These are phyloP conservation scores for Macrophya alboannulata DNA, from an alignment of 2,888 invertebrate species.

Conservation along the genomic window DNA sequence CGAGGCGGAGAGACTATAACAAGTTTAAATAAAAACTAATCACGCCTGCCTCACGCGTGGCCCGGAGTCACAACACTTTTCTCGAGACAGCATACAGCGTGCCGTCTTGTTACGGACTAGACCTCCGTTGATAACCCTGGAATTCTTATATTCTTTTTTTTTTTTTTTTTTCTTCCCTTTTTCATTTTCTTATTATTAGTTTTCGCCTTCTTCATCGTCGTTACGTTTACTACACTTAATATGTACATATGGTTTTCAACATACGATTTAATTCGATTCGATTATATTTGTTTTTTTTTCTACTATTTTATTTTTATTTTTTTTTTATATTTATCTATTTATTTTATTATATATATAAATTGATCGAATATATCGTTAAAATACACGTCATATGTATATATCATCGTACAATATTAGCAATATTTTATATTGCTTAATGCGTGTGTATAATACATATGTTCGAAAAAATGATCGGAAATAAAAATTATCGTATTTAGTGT, in stretches of 20 bases:
- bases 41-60: conserved; percentile 54
- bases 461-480: too few relatives aligned
- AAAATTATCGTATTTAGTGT: too few relatives aligned
- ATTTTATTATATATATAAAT: too few relatives aligned
- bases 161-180: neutral
- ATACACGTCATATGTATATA: too few relatives aligned
- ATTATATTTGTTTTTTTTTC: too few relatives aligned
- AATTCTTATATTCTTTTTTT: neutral
- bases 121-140: conserved; percentile 6
- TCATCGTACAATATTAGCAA: too few relatives aligned
- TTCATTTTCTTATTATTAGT: neutral
- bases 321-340: neutral
- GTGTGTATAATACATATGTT: too few relatives aligned
- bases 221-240: too few relatives aligned
- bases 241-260: too few relatives aligned
- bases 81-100: neutral
- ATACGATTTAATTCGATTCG: too few relatives aligned
- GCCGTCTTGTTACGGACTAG: neutral
- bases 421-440: too few relatives aligned
- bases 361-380: too few relatives aligned
- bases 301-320: neutral
- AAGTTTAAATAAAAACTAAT: conserved; percentile 55
- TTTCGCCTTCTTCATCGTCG: neutral
- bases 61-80: conserved; percentile 42
- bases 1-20: conserved; percentile 11